Conservation (phyloP, 2,113 vertebrate genomes). For the Cisticola juncidis region DNA sequence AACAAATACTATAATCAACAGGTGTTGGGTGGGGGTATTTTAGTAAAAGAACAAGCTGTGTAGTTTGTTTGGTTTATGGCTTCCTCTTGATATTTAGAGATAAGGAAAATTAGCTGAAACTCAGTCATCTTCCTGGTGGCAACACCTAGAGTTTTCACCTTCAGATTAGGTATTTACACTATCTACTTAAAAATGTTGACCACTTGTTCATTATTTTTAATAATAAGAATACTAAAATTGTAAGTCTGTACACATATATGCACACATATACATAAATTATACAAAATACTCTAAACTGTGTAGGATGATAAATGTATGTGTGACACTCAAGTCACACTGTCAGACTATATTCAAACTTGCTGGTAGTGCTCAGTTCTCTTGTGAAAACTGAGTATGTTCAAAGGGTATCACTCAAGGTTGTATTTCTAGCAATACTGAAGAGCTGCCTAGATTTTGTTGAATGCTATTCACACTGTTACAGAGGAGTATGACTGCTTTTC, state of each 20-base stretch:
- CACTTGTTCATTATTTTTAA: background rate
- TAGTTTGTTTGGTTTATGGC: background rate
- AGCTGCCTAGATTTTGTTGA: background rate
- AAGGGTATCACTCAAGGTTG: background rate
- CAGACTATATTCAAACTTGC: background rate
- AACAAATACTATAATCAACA: background rate
- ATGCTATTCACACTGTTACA: background rate
- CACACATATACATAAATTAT: background rate
- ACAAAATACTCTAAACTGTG: background rate
- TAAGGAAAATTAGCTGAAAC: background rate
- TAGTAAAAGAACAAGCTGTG: background rate
- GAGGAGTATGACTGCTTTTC: background rate
- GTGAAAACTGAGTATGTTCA: background rate
- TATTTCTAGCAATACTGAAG: background rate
- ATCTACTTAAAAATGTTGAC: background rate
- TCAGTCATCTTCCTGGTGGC: background rate
- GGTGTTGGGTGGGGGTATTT: background rate
- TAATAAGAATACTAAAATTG: background rate
- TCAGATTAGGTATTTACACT: background rate
- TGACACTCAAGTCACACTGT: background rate
- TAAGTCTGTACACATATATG: background rate
- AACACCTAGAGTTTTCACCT: background rate
- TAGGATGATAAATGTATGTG: background rate
- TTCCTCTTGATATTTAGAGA: background rate
- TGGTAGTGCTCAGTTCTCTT: background rate